These are phyloP conservation scores for Adoxophyes honmai DNA, from an alignment of 1,140 invertebrate genomes.

Conservation along the genomic window DNA sequence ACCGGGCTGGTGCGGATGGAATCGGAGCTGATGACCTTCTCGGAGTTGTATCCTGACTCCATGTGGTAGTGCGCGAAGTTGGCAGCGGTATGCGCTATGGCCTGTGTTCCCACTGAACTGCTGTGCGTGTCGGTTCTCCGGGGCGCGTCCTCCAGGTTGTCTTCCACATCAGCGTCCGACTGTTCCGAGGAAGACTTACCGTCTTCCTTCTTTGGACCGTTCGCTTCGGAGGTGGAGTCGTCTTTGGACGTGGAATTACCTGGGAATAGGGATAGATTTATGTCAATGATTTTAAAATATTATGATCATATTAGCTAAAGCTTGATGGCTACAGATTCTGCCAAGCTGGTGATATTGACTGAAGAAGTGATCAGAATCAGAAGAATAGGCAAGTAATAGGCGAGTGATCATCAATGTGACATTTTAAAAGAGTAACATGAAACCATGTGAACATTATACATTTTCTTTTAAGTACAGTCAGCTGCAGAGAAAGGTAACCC, in stretches of 20 bases:
- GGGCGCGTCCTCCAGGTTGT: constrained; percentile 82
- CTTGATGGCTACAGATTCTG: too few relatives aligned
- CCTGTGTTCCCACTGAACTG: constrained; percentile 39
- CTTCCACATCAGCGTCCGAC: constrained; percentile 89
- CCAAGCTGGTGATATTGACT: too few relatives aligned
- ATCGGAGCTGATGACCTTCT: constrained; percentile 78
- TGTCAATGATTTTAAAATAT: too few relatives aligned
- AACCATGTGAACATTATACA: too few relatives aligned
- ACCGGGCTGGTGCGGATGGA: constrained; percentile 76
- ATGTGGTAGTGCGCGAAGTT: constrained; percentile 72
- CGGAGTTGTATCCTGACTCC: constrained; percentile 85
- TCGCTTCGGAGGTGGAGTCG: constrained; percentile 34
- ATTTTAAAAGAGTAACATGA: too few relatives aligned
- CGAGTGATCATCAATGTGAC: too few relatives aligned
- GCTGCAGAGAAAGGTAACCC: too few relatives aligned
- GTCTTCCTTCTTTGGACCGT: constrained; percentile 53
- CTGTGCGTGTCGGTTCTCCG: constrained; percentile 45
- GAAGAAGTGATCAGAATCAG: too few relatives aligned
- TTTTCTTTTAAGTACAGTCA: too few relatives aligned
- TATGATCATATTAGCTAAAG: too few relatives aligned
- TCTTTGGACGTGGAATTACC: constrained; percentile 46
- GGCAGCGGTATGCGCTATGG: constrained; percentile 58
- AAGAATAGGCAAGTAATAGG: too few relatives aligned
- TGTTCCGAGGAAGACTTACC: constrained; percentile 80
- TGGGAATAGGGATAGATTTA: constrained; percentile 21